Percentiles rank a stretch among this genome's conserved stretches.
phyloP scores from a whole-genome alignment of 2,888 invertebrate genomes.

The Microdon myrmicae region DNA sequence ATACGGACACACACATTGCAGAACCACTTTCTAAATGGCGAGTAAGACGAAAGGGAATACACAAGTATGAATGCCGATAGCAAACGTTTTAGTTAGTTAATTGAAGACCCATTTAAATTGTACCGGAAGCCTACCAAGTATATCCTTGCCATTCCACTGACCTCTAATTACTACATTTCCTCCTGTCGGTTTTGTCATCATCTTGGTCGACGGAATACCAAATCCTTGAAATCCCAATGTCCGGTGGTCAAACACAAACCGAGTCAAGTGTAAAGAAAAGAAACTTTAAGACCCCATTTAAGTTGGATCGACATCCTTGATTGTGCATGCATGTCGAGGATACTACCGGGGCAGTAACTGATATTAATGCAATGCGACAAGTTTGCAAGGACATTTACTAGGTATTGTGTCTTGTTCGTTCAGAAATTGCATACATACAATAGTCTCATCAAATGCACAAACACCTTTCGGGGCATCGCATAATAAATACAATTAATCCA shows the following conservation, averaged over 20 bases:
- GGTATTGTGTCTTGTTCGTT: too few relatives aligned
- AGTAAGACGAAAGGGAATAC: background rate
- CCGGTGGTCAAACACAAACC: too few relatives aligned
- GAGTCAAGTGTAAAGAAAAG: too few relatives aligned
- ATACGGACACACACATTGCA: constrained; percentile 2
- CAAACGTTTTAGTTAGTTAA: constrained; percentile 17
- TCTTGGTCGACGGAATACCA: too few relatives aligned
- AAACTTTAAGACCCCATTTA: too few relatives aligned
- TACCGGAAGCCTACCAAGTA: constrained; percentile 9
- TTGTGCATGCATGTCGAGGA: constrained; percentile 12
- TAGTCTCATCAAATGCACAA: constrained; percentile 5
- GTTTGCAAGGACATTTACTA: too few relatives aligned
- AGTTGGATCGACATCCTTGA: constrained; percentile 9
- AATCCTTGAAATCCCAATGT: too few relatives aligned
- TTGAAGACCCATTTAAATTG: constrained; percentile 15
- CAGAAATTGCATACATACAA: background rate
- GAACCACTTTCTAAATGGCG: background rate
- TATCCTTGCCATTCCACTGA: constrained; percentile 6
- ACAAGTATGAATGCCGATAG: constrained; percentile 2
- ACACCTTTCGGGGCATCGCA: constrained; percentile 17
- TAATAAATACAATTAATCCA: constrained; percentile 31
- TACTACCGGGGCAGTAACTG: too few relatives aligned
- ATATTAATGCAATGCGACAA: too few relatives aligned
- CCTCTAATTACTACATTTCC: constrained; percentile 13
- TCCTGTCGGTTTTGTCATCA: background rate